Evolutionary conservation across 64 coral and sea anemone genomes (phyloP).

Genomic region (Platygyra sinensis): DNA sequence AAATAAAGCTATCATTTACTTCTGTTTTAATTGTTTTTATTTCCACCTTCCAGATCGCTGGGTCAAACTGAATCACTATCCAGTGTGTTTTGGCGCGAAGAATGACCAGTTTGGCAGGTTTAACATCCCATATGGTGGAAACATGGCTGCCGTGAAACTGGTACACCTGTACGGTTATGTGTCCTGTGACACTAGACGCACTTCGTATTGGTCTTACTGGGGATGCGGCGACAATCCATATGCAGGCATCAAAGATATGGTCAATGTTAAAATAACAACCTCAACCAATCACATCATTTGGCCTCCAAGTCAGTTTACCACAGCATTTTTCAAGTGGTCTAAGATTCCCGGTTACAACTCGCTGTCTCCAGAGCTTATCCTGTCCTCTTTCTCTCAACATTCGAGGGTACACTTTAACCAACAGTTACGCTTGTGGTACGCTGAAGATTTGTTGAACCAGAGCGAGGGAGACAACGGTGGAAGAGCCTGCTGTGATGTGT

Average conservation of each 20-base stretch:
- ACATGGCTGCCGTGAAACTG: slow-evolving; percentile 8
- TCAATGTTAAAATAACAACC: background rate
- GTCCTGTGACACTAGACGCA: background rate
- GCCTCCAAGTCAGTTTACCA: background rate
- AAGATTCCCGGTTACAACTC: slow-evolving; percentile 4
- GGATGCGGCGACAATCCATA: background rate
- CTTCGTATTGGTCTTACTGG: background rate
- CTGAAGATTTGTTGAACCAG: background rate
- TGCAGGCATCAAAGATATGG: background rate
- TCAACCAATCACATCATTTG: background rate
- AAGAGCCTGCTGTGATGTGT: slow-evolving; percentile 3
- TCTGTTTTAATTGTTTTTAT: background rate
- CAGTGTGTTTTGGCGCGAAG: slow-evolving; percentile 11
- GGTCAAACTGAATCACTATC: background rate
- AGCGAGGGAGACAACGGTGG: background rate
- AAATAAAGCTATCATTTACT: too few species aligned
- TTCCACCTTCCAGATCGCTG: slow-evolving; percentile 2
- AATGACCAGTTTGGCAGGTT: background rate
- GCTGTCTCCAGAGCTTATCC: slow-evolving; percentile 3
- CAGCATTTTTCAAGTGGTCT: background rate
- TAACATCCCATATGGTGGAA: background rate
- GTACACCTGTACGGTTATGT: slow-evolving; percentile 10
- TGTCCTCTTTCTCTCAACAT: background rate
- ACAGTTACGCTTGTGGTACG: slow-evolving; percentile 21
- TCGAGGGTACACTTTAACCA: background rate